A percentile compares a stretch with the other conserved stretches of the same genome.
Evolutionary conservation across 2,113 vertebrate genomes (phyloP).

Genomic region (Ciconia stormi): DNA sequence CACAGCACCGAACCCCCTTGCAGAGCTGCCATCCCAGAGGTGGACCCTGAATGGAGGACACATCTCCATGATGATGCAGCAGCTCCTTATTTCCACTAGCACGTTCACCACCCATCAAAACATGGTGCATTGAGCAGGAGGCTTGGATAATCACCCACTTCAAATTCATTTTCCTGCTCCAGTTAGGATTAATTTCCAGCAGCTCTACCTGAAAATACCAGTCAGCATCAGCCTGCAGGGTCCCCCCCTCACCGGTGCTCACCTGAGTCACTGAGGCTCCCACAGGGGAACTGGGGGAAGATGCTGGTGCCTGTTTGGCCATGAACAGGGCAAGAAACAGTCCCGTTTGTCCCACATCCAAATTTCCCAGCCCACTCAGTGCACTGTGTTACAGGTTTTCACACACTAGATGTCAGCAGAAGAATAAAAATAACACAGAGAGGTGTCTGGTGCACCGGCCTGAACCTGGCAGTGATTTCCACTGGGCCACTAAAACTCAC

Average conservation of each 20-base stretch:
- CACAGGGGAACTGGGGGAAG: neutral
- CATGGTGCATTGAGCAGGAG: fast-evolving
- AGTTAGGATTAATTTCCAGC: neutral
- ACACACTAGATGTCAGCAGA: constrained; percentile 58
- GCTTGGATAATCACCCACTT: neutral
- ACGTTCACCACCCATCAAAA: neutral
- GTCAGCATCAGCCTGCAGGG: neutral
- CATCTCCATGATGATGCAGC: neutral
- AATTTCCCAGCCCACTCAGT: fast-evolving
- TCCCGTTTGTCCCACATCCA: fast-evolving
- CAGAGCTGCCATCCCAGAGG: neutral
- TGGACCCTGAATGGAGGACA: neutral
- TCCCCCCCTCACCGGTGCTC: neutral
- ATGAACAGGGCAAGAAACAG: neutral
- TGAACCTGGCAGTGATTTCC: neutral
- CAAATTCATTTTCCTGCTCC: neutral
- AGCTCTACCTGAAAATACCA: neutral
- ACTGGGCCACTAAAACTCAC: neutral
- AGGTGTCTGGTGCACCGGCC: neutral
- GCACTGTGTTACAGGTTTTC: neutral
- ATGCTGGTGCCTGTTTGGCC: neutral
- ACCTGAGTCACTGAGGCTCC: neutral
- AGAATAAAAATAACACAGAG: neutral
- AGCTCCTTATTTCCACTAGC: neutral
- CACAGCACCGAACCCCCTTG: neutral